Evolutionary conservation across 2,888 invertebrate genomes (phyloP), one percentile per base, ranked within the genome.

Genomic region (Tetragonisca angustula): DNA sequence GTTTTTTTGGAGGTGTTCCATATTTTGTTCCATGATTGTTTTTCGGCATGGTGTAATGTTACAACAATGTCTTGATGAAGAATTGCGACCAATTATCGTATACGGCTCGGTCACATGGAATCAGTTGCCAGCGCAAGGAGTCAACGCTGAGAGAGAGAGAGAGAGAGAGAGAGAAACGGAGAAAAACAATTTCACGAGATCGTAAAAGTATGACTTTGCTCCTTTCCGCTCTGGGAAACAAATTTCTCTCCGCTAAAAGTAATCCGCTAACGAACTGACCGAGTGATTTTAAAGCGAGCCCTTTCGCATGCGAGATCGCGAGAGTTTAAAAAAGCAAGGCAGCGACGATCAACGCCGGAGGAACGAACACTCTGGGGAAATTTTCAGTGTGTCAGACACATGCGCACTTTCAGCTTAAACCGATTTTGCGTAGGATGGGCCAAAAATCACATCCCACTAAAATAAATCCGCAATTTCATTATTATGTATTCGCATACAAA

Each of bases 181-280:
- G 6, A 24, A 11, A 59, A 59, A 56, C 21, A n/a, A 59, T n/a
- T 65, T 43, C 21, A 65, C 32, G 21, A n/a, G n/a, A 36, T 2
- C 6, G 5, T 13, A 15, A 5, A 65, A 13, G 2, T 6, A 27
- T 15, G 21, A n/a, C 15, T 43, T 17, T 43, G 17, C 4, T 17
- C 2, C 9, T 4, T 0, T 11, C 19, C 4, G 1, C n/a, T 56
- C 11, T 0, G 5, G 36, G 2, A 15, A n/a, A n/a, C 2, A n/a
- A 56, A 56, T n/a, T n/a, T 56, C 21, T 56, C 21, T 56, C 5
- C 56, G n/a, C 9, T 9, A 36, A 36, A 9, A 9, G 36, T 32
- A 32, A 19, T 32, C 21, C 32, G 4, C 11, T 19, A 19, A 62
- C 27, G 19, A 32, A 64, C 32, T 64, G 32, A 64, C 21, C 62